These are phyloP conservation scores for Alcis repandata DNA, from an alignment of 2,888 invertebrate genomes.

Conservation along the genomic window DNA sequence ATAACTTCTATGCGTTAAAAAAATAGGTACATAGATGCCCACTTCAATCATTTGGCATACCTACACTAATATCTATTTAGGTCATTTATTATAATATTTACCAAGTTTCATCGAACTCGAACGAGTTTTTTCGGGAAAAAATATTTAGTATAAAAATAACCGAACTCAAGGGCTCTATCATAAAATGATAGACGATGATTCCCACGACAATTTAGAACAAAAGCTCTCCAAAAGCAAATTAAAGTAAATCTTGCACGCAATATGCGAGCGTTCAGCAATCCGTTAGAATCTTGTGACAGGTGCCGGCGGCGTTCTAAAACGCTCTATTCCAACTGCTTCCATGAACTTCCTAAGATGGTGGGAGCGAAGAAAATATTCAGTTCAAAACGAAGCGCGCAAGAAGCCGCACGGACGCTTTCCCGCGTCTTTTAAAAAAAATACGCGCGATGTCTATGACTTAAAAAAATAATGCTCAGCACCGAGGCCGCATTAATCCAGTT, in stretches of 20 bases:
- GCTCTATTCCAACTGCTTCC: conserved; percentile 18
- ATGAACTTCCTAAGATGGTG: conserved; percentile 40
- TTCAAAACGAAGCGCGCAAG: conserved; percentile 69
- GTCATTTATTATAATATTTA: too few species aligned
- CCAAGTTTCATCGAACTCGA: too few species aligned
- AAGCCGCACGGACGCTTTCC: conserved; percentile 59
- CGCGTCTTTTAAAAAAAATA: conserved; percentile 55
- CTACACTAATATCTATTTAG: too few species aligned
- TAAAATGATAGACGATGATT: not conserved
- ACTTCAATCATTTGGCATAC: too few species aligned
- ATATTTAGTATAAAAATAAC: too few species aligned
- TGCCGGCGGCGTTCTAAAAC: conserved; percentile 15
- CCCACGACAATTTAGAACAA: not conserved
- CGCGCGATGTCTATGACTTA: conserved; percentile 63
- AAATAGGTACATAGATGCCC: too few species aligned
- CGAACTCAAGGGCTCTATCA: too few species aligned
- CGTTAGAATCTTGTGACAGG: conserved; percentile 34
- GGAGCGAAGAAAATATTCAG: conserved; percentile 70
- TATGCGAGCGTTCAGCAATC: conserved; percentile 27
- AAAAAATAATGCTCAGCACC: conserved; percentile 58
- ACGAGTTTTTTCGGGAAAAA: too few species aligned
- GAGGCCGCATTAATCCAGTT: conserved; percentile 39
- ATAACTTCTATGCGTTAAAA: too few species aligned
- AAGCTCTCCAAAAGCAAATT: conserved; percentile 4
- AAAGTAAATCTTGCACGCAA: conserved; percentile 15